Conservation (phyloP, 2,888 invertebrate genomes). For the Agapetus fuscipes region DNA sequence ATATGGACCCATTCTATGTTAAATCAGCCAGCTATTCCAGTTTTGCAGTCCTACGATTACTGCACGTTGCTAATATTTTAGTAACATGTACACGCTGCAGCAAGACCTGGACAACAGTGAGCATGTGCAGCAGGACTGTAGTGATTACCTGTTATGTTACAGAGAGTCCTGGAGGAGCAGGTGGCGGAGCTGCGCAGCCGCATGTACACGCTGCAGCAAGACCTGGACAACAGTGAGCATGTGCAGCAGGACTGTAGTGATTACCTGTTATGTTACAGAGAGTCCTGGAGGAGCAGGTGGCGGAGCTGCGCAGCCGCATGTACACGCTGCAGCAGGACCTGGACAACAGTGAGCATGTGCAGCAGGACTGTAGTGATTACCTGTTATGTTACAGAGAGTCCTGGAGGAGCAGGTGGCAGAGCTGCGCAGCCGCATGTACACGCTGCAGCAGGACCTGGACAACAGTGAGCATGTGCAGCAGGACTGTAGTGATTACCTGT, state of each 20-base stretch:
- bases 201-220: constrained; percentile 72
- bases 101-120: constrained; percentile 90
- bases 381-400: constrained; percentile 38
- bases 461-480: constrained; percentile 95
- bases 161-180: constrained; percentile 41
- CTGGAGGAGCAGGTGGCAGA: constrained; percentile 47
- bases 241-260: constrained; percentile 98
- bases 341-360: constrained; percentile 91
- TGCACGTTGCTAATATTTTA: too few relatives aligned
- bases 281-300: constrained; percentile 39
- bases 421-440: constrained; percentile 58
- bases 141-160: too few relatives aligned
- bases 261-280: too few relatives aligned
- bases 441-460: constrained; percentile 80
- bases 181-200: constrained; percentile 56
- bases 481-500: too few relatives aligned
- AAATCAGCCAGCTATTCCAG: too few relatives aligned
- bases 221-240: constrained; percentile 87
- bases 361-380: too few relatives aligned
- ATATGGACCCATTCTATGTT: too few relatives aligned
- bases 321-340: constrained; percentile 77
- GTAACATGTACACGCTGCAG: constrained; percentile 67
- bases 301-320: constrained; percentile 59
- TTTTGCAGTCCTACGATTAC: too few relatives aligned
- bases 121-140: constrained; percentile 95